Percentiles rank a stretch among this genome's conserved stretches.
phyloP scores from a whole-genome alignment of 2,113 vertebrate genomes.

The Chauna torquata region DNA sequence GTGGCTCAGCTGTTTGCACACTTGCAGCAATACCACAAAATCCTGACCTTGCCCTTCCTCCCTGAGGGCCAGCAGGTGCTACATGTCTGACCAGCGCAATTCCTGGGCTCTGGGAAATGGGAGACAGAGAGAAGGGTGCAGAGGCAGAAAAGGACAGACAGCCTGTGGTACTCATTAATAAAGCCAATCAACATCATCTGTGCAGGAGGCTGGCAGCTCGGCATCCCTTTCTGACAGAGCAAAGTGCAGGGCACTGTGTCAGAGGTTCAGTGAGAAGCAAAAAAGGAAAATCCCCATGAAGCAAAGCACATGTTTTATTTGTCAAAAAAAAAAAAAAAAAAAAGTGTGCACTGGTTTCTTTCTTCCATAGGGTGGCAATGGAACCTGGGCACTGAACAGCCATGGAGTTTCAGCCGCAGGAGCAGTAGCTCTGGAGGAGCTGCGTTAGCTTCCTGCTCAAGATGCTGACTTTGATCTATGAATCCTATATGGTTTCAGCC shows the following conservation, averaged over 20 bases:
- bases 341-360: slow-evolving; percentile 59
- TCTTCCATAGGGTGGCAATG: slow-evolving; percentile 62
- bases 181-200: not conserved
- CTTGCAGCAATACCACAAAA: not conserved
- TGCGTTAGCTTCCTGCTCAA: not conserved
- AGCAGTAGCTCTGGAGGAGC: not conserved
- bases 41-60: not conserved
- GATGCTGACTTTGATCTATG: slow-evolving; percentile 32
- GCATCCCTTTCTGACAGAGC: not conserved
- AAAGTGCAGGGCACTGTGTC: not conserved
- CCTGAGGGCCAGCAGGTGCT: not conserved
- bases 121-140: not conserved
- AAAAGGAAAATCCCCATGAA: not conserved
- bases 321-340: not conserved
- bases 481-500: not conserved
- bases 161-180: not conserved
- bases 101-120: not conserved
- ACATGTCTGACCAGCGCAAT: not conserved
- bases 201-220: fast-evolving
- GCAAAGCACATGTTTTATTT: not conserved
- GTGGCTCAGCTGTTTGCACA: slow-evolving; percentile 1
- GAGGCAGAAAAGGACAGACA: not conserved
- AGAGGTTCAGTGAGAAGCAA: not conserved
- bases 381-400: slow-evolving; percentile 53
- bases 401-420: not conserved